Conservation (phyloP, 1,140 invertebrate genomes). For the Aphaenogaster rudis region DNA sequence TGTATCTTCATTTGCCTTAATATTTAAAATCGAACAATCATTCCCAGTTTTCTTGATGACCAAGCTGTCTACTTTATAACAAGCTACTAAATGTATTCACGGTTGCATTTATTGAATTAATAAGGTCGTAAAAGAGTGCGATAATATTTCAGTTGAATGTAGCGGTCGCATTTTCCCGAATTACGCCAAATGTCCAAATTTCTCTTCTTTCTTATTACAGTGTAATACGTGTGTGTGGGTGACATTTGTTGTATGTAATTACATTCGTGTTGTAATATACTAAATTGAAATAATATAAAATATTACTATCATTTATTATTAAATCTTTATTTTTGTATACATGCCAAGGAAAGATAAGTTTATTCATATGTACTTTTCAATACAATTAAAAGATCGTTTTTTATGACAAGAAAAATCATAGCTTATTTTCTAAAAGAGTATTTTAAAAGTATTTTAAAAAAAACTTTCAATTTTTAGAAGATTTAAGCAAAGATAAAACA, state of each 20-base stretch:
- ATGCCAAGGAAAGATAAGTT: neutral
- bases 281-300: conserved; percentile 23
- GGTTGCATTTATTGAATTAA: neutral
- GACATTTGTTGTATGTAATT: neutral
- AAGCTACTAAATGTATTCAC: neutral
- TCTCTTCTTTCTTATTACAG: neutral
- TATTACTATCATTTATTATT: neutral
- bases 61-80: neutral
- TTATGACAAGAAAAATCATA: neutral
- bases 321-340: neutral
- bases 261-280: neutral
- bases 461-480: neutral
- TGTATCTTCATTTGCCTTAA: neutral
- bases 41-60: neutral
- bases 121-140: neutral
- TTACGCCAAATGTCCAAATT: neutral
- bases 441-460: neutral
- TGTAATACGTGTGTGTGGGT: neutral
- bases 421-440: neutral
- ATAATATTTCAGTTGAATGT: neutral
- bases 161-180: neutral
- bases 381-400: neutral
- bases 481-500: neutral
- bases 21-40: neutral
- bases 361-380: neutral